Percentiles rank a stretch among this genome's conserved stretches.
Evolutionary conservation across 1,140 invertebrate genomes (phyloP).

Genomic region (Pseudomyrmex pallidus): DNA sequence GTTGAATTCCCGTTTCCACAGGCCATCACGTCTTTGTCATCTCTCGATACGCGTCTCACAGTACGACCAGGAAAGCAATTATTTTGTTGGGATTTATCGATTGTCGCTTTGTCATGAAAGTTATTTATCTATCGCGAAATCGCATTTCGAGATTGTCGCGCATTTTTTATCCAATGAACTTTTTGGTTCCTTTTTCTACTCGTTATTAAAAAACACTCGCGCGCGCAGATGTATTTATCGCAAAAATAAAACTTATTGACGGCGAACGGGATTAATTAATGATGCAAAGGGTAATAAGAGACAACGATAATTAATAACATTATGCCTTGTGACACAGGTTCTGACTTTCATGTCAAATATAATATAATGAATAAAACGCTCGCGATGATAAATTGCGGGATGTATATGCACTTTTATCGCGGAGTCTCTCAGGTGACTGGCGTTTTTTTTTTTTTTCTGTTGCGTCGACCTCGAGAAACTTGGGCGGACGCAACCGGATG

Average conservation of each 20-base stretch:
- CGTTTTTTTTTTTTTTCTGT: constrained; percentile 15
- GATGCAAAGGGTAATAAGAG: too few relatives aligned
- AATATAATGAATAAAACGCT: too few relatives aligned
- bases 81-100: constrained; percentile 50
- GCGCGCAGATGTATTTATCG: too few relatives aligned
- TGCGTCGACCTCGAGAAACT: constrained; percentile 48
- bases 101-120: background rate
- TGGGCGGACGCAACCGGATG: constrained; percentile 70
- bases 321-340: background rate
- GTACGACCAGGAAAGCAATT: constrained; percentile 63
- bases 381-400: background rate
- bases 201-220: background rate
- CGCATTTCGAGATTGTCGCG: background rate
- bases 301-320: too few relatives aligned
- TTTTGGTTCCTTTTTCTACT: background rate
- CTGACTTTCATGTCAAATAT: too few relatives aligned
- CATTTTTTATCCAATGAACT: background rate
- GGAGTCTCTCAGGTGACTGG: background rate
- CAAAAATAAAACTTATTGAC: too few relatives aligned
- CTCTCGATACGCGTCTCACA: background rate
- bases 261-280: too few relatives aligned
- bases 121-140: background rate
- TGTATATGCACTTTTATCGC: background rate
- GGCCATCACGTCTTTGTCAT: constrained; percentile 22
- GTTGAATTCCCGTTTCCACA: constrained; percentile 43